Percentiles rank a stretch among this genome's conserved stretches.
Conservation (phyloP, 2,113 vertebrate genomes). For the Diadophis punctatus region DNA sequence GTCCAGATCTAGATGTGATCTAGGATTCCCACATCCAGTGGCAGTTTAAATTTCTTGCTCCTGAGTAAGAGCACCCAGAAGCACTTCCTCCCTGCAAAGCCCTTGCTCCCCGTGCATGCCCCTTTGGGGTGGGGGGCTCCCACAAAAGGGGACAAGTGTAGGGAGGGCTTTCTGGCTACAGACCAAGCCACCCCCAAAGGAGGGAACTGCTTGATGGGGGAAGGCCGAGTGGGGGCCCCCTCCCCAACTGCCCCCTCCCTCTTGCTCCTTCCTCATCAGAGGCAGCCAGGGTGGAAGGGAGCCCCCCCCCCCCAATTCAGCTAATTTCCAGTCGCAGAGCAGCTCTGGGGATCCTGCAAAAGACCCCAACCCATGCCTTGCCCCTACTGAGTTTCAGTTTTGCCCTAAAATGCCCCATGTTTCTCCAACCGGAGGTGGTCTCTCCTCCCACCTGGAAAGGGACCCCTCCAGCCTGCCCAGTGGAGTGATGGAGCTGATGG, state of each 20-base stretch:
- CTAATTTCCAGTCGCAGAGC: background rate
- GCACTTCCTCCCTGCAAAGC: background rate
- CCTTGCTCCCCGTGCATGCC: background rate
- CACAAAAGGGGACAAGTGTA: background rate
- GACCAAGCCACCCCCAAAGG: background rate
- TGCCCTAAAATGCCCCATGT: background rate
- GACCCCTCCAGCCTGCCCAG: no score
- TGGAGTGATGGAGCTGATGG: no score
- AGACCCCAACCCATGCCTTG: background rate
- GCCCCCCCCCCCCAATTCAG: background rate
- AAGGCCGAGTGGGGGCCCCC: background rate
- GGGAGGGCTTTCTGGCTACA: background rate
- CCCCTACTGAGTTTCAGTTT: background rate
- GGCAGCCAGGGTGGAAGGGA: background rate
- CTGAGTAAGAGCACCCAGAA: background rate
- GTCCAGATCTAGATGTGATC: background rate
- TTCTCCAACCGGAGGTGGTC: background rate
- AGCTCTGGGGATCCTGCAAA: background rate
- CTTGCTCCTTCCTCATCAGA: background rate
- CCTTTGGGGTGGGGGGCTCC: no score
- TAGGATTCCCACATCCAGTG: background rate
- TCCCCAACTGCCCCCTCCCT: background rate
- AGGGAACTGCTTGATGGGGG: no score
- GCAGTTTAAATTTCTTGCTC: background rate
- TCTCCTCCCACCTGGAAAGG: background rate